These are phyloP conservation scores for Sisyra terminalis DNA, from an alignment of 2,888 invertebrate genomes.

Conservation along the genomic window DNA sequence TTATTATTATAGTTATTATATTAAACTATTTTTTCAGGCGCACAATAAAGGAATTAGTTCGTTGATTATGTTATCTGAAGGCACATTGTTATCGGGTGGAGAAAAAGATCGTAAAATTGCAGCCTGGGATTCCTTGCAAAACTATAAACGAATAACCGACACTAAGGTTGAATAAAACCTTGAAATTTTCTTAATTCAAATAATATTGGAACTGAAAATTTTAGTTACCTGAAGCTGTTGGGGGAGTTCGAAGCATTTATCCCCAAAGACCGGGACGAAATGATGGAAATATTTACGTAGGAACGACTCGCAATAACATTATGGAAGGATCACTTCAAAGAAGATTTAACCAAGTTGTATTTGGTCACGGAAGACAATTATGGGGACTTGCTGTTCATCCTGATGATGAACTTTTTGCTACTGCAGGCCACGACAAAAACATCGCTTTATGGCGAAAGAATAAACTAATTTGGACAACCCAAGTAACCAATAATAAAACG, in stretches of 20 bases:
- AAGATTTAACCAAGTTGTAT: slow-evolving; percentile 71
- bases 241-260: slow-evolving; percentile 79
- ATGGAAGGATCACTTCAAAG: slow-evolving; percentile 81
- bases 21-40: slow-evolving; percentile 30
- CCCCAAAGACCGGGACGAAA: slow-evolving; percentile 75
- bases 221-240: slow-evolving; percentile 70
- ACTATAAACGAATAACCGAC: slow-evolving; percentile 78
- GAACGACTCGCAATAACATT: slow-evolving; percentile 77
- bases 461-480: slow-evolving; percentile 72
- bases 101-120: slow-evolving; percentile 81
- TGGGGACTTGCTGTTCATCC: slow-evolving; percentile 83
- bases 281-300: slow-evolving; percentile 82
- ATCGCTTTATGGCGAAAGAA: slow-evolving; percentile 84
- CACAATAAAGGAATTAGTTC: slow-evolving; percentile 80
- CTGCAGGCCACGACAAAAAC: slow-evolving; percentile 81
- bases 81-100: slow-evolving; percentile 77
- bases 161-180: slow-evolving; percentile 45
- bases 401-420: slow-evolving; percentile 79
- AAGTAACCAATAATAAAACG: slow-evolving; percentile 33
- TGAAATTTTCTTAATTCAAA: neutral
- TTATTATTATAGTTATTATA: neutral
- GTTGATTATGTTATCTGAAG: slow-evolving; percentile 76
- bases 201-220: slow-evolving; percentile 13
- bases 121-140: slow-evolving; percentile 83
- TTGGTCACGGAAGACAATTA: slow-evolving; percentile 76